Percentiles rank a stretch among this genome's conserved stretches.
Evolutionary conservation across 2,888 invertebrate genomes (phyloP).

Genomic region (Catocala fraxini): DNA sequence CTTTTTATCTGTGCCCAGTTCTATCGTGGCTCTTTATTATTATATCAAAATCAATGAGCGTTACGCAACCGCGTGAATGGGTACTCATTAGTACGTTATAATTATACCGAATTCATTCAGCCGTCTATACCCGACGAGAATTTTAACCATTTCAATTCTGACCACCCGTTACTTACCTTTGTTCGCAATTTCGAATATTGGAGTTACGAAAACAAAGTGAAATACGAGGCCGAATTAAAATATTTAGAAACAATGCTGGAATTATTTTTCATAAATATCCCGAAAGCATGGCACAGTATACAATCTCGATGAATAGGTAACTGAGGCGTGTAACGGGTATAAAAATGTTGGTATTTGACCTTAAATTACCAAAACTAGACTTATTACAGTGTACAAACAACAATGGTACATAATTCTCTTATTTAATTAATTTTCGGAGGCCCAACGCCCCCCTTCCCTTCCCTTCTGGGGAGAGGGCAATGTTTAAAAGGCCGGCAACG

Average conservation of each 20-base stretch:
- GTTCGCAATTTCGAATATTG: conserved; percentile 2
- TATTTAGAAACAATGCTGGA: conserved; percentile 6
- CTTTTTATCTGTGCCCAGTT: background rate
- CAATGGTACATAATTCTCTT: background rate
- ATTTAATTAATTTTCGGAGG: no score
- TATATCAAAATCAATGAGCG: conserved; percentile 8
- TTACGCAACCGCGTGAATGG: conserved; percentile 23
- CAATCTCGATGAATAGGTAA: background rate
- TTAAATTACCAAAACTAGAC: background rate
- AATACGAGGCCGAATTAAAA: background rate
- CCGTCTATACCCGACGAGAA: conserved; percentile 21
- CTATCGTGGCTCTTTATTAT: background rate
- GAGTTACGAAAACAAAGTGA: conserved; percentile 3
- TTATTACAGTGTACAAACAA: background rate
- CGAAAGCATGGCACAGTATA: background rate
- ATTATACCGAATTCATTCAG: conserved; percentile 24
- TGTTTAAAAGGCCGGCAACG: no score
- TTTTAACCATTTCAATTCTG: conserved; percentile 16
- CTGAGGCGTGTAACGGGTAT: background rate
- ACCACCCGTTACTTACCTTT: conserved; percentile 7
- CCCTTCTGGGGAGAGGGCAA: no score
- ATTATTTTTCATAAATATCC: conserved; percentile 1
- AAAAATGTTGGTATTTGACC: background rate
- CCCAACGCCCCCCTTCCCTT: no score
- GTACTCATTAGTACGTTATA: conserved; percentile 27